Evolutionary conservation across 2,113 vertebrate genomes (phyloP).

Genomic region (Notarius lentiginosus): DNA sequence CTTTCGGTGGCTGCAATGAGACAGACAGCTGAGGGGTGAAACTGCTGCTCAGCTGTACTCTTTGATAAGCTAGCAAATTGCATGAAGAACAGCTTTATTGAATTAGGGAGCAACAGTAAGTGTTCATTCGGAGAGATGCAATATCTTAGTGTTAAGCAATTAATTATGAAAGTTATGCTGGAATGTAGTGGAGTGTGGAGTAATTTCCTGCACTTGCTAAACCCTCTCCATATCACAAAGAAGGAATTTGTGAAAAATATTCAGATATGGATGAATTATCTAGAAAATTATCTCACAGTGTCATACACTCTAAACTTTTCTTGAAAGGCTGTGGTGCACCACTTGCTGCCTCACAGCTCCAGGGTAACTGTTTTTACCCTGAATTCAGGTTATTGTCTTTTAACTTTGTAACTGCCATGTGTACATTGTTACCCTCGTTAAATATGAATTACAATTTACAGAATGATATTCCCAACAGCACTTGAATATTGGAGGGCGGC

Average conservation of each 20-base stretch:
- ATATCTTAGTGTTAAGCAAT: not conserved
- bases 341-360: not conserved
- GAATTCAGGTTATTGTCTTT: not conserved
- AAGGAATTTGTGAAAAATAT: not conserved
- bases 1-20: not conserved
- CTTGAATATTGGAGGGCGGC: no score
- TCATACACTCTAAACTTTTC: not conserved
- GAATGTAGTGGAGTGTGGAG: not conserved
- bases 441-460: not conserved
- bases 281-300: not conserved
- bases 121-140: not conserved
- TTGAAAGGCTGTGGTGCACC: not conserved
- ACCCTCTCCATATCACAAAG: not conserved
- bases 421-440: not conserved
- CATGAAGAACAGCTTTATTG: not conserved
- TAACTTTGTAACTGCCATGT: not conserved
- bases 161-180: not conserved
- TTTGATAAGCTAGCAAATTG: slow-evolving; percentile 17
- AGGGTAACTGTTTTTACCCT: not conserved
- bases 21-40: not conserved
- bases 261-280: no score
- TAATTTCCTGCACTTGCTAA: not conserved
- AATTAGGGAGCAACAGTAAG: not conserved
- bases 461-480: not conserved
- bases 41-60: not conserved